Conservation (phyloP, 2,888 invertebrate species). For the Tupiocoris notatus region DNA sequence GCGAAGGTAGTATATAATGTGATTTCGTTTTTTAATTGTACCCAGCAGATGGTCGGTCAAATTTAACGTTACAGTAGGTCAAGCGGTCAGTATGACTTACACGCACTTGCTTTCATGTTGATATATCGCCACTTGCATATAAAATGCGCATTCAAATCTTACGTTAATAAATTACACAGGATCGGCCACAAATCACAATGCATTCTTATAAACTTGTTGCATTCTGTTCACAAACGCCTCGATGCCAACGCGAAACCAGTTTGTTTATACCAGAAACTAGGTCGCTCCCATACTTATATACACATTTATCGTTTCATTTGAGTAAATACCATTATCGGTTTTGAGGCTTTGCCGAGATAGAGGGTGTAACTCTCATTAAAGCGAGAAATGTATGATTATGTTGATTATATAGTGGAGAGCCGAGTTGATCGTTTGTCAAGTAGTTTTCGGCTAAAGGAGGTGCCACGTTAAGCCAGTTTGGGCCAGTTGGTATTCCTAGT, state of each 20-base stretch:
- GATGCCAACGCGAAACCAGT: neutral
- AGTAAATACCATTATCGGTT: no score
- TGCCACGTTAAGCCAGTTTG: neutral
- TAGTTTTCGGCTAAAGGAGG: neutral
- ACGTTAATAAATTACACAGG: no score
- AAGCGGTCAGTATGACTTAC: neutral
- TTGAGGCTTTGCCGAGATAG: neutral
- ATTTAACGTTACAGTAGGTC: neutral
- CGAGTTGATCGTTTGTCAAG: conserved; percentile 8
- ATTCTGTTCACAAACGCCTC: neutral
- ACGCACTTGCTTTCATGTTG: neutral
- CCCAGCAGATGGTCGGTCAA: neutral
- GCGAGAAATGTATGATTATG: conserved; percentile 36
- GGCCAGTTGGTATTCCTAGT: neutral
- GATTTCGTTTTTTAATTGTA: no score
- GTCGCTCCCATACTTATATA: neutral
- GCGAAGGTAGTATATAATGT: no score
- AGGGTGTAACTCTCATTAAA: neutral
- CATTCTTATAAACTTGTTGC: neutral
- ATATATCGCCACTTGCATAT: neutral
- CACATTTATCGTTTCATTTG: no score
- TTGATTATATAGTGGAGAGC: conserved; percentile 22
- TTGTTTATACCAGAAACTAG: neutral
- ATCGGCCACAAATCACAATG: neutral
- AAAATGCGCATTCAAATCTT: no score